phyloP scores from a whole-genome alignment of 2,113 vertebrate species.

The Actinemys pallida region DNA sequence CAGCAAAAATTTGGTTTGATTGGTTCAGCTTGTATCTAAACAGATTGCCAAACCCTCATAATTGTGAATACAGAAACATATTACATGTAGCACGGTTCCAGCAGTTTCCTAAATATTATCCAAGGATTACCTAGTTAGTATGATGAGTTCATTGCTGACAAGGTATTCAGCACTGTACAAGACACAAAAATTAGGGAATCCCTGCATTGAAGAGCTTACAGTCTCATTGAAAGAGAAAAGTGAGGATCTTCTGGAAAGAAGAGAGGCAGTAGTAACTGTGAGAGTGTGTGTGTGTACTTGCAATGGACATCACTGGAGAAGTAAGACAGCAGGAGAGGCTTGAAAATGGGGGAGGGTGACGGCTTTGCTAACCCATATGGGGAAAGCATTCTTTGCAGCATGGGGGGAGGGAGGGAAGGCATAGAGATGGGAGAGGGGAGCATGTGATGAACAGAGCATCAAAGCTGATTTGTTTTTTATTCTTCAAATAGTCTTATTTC shows the following conservation, averaged over 20 bases:
- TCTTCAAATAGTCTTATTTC: constrained; percentile 25
- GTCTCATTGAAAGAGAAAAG: not conserved
- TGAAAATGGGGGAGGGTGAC: not conserved
- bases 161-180: not conserved
- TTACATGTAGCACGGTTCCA: not conserved
- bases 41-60: not conserved
- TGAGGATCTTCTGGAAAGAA: not conserved
- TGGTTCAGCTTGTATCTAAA: not conserved
- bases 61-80: not conserved
- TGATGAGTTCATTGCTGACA: not conserved
- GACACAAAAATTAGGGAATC: not conserved
- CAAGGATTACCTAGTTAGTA: not conserved
- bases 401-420: not conserved
- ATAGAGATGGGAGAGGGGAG: not conserved
- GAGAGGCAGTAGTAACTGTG: not conserved
- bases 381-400: not conserved
- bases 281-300: not conserved
- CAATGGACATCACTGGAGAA: not conserved
- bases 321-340: not conserved
- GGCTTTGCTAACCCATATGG: not conserved
- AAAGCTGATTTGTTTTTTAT: not conserved
- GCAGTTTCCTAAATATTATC: not conserved
- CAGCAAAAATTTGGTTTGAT: not conserved
- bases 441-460: not conserved
- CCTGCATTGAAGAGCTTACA: not conserved